Base-by-base conservation (phyloP, 2,888 invertebrate species). In the Drosophila flavopinicola region DNA sequence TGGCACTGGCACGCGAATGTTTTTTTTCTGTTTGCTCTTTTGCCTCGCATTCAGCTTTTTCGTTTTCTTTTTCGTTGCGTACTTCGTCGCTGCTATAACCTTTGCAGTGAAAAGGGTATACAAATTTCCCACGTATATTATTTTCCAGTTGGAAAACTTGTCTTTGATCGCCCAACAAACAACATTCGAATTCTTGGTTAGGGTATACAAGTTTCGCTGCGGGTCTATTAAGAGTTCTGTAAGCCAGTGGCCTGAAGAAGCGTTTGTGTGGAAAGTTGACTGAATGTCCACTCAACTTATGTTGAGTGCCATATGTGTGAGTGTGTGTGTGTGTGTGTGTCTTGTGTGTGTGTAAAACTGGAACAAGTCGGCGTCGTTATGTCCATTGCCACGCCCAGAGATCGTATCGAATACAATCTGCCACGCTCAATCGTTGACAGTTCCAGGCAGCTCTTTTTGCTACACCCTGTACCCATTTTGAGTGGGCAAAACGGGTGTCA, bases 241-340 rank as follows among this genome's bases (percentile, higher is more conserved):
- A 30, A 58, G 65, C 37, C 38, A 41, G 41, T 41, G 58, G 66
- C 42, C 49, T 41, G 45, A 53, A 71, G 71, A 70, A 52, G 52
- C 38, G 41, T 42, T 66, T 66, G 66, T 60, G 82, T 85, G 76
- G 64, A 76, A 68, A 85, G 83, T 66, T 76, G 76, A 74, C 70
- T 60, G 65, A 64, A 65, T 74, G 79, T 73, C 83, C 79, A 80
- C 74, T 83, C 29, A 56, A 70, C 45, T 24, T 54, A 53, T 53
- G 54, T 53, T 32, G 53, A 57, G 64, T 68, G 39, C 45, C 47
- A 29, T 45, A 37, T 39, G 61, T 48, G 33, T 4, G 47, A 32
- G 30, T 20, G 1, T 27, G 41, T 23, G 33, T 51, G 24, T 32
- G 13, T 30, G 23, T 17, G 35, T 25, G 29, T n/a, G n/a, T n/a